Evolutionary conservation across 2,888 invertebrate genomes (phyloP).

Genomic region (Atethmia centrago): DNA sequence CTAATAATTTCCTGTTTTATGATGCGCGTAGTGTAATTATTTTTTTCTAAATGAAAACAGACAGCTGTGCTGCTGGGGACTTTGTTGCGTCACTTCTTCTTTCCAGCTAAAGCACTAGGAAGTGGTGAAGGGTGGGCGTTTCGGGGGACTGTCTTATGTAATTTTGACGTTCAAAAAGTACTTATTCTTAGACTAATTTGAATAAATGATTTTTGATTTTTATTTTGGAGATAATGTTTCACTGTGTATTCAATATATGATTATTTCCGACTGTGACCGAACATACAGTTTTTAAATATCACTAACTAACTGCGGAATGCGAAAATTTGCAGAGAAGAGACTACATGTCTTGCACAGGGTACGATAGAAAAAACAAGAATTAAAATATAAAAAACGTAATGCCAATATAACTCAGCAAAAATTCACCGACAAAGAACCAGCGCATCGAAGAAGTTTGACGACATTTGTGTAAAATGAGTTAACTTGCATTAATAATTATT

Average conservation of each 20-base stretch:
- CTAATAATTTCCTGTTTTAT: no score
- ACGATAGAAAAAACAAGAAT: background rate
- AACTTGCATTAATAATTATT: background rate
- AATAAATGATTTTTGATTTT: no score
- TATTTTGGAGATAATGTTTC: no score
- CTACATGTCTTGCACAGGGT: background rate
- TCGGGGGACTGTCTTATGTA: no score
- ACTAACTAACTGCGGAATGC: background rate
- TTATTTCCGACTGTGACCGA: constrained; percentile 29
- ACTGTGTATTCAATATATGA: constrained; percentile 35
- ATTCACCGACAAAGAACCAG: constrained; percentile 1
- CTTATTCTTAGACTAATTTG: no score
- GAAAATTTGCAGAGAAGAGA: background rate
- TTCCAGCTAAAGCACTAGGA: no score
- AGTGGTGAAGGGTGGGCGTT: no score
- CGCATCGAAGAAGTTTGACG: constrained; percentile 3
- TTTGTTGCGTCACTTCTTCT: no score
- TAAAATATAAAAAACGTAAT: background rate
- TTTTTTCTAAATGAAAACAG: no score
- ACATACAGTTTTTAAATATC: constrained; percentile 45
- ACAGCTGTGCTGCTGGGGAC: no score
- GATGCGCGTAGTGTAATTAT: no score
- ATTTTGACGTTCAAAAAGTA: no score
- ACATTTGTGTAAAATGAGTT: background rate
- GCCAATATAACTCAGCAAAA: background rate